Evolutionary conservation across 2,888 invertebrate genomes (phyloP).

Genomic region (Rhabditophanes sp.): DNA sequence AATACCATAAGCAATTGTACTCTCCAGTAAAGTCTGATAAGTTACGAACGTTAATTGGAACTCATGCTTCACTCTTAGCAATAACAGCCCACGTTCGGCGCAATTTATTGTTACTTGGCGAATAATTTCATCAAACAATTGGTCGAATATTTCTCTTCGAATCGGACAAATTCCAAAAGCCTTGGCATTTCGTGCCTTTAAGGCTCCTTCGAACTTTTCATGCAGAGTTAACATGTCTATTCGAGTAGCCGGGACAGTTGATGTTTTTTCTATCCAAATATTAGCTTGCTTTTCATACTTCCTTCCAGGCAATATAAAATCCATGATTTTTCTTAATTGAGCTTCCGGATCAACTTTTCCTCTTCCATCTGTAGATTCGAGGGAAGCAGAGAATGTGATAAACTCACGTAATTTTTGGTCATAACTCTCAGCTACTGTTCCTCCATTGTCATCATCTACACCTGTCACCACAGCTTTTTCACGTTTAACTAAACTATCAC

Average conservation of each 20-base stretch:
- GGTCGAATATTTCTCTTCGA: slow-evolving; percentile 28
- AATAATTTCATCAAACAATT: slow-evolving; percentile 58
- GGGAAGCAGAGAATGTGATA: no score
- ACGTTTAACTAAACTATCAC: no score
- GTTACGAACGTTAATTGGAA: slow-evolving; percentile 88
- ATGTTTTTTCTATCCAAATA: slow-evolving; percentile 57
- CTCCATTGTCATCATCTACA: no score
- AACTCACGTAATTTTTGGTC: no score
- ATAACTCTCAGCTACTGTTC: no score
- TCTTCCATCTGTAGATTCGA: no score
- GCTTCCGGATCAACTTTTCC: slow-evolving; percentile 33
- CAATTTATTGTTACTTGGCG: slow-evolving; percentile 89
- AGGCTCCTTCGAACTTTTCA: slow-evolving; percentile 75
- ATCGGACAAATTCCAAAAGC: slow-evolving; percentile 36
- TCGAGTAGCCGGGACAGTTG: slow-evolving; percentile 84
- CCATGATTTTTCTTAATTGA: slow-evolving; percentile 31
- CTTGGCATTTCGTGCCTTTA: slow-evolving; percentile 71
- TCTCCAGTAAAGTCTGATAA: slow-evolving; percentile 86
- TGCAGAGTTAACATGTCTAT: slow-evolving; percentile 86
- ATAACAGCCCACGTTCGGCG: slow-evolving; percentile 77
- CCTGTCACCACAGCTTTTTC: no score
- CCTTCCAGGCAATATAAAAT: slow-evolving; percentile 33
- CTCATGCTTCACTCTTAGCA: slow-evolving; percentile 81
- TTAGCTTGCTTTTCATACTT: slow-evolving; percentile 47
- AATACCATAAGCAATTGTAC: slow-evolving; percentile 87